phyloP scores from a whole-genome alignment of 1,140 invertebrate species.

The Papilio aristodemus region DNA sequence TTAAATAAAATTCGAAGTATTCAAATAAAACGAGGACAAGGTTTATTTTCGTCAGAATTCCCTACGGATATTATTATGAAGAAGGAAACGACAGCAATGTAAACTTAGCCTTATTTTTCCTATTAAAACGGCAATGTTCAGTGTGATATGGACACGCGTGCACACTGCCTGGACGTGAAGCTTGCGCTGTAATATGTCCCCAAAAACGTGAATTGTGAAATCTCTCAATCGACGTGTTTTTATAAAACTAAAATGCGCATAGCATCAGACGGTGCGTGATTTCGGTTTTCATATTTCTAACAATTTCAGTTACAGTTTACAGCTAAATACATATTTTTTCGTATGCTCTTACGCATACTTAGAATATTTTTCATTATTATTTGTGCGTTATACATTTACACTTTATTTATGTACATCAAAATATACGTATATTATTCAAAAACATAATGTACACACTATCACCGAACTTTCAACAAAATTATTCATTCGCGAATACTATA shows the following conservation, averaged over 20 bases:
- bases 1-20: too few relatives aligned
- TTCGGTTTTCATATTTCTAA: constrained; percentile 66
- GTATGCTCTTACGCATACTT: constrained; percentile 70
- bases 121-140: background rate
- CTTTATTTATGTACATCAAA: constrained; percentile 80
- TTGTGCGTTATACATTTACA: constrained; percentile 80
- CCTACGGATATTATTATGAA: too few relatives aligned
- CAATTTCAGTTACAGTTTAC: constrained; percentile 68
- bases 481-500: constrained; percentile 58
- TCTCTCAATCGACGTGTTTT: constrained; percentile 19
- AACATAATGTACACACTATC: constrained; percentile 76
- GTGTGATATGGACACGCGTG: background rate
- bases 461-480: constrained; percentile 69
- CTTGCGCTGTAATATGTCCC: background rate
- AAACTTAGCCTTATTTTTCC: background rate
- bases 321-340: constrained; percentile 76
- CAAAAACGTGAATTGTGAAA: constrained; percentile 7
- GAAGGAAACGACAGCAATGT: too few relatives aligned
- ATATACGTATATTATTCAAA: constrained; percentile 77
- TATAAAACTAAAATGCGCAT: constrained; percentile 35
- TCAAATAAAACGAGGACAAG: too few relatives aligned
- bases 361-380: constrained; percentile 64
- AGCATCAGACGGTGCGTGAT: constrained; percentile 52
- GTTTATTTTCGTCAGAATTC: too few relatives aligned
- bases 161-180: background rate